Evolutionary conservation across 1,140 invertebrate genomes (phyloP), one percentile per base, ranked within the genome.

Genomic region (Octopus sinensis): DNA sequence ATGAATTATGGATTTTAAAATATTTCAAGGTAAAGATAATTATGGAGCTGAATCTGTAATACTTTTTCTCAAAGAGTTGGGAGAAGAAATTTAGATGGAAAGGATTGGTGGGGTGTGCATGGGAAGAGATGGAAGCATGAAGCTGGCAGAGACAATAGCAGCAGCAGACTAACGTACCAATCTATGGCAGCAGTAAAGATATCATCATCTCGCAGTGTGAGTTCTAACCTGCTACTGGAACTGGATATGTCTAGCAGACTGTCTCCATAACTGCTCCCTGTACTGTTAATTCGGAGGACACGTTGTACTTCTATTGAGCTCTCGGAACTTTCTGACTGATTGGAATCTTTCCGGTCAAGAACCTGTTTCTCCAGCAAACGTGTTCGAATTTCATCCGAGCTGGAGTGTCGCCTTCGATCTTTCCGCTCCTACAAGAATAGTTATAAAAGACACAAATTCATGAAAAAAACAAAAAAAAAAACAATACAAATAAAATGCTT

Each of bases 251-350:
- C 71, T 23, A 82, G 62, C 9, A 79, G 51, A 56, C 84, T 84
- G 78, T 84, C 83, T 76, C 83, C 43, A 71, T 51, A 51, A 7
- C 56, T 17, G 12, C 56, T 78, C 71, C 79, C 73, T 23, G 54
- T 79, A 76, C 79, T 80, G 79, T 54, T 79, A 0, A 54, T 86
- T 52, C 85, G 83, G 43, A 86, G 80, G 53, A 85, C 81, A 2
- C 84, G 83, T 53, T 85, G 85, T 62, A 88, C 78, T 79, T 89
- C 88, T 17, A 86, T 54, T 2, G 88, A 89, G 10, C 85, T 86
- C 43, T 89, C 88, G 4, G 88, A 89, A 76, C 86, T 84, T 62
- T 88, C 87, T 79, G 88, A 89, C 76, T 88, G 86, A 82, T 90
- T 90, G 6, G 87, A 89, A 81, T 89, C 87, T 79, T 90, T 88